A percentile compares a stretch with the other conserved stretches of the same genome.
Evolutionary conservation across 1,140 invertebrate genomes (phyloP).

Genomic region (Melipona quadrifasciata): DNA sequence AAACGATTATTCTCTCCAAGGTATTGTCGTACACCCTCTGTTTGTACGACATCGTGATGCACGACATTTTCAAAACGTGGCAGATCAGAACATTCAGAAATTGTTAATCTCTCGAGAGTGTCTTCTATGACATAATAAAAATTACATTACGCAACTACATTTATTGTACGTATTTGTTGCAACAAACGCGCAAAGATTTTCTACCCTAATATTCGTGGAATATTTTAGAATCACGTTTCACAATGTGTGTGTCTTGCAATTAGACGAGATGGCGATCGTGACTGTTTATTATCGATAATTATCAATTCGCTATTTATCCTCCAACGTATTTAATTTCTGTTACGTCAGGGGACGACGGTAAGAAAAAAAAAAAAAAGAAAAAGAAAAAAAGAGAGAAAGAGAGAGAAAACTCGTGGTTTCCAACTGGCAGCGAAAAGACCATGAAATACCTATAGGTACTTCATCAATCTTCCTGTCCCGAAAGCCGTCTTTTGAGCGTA

Average conservation of each 20-base stretch:
- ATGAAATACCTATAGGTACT: not conserved
- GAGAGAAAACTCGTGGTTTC: not conserved
- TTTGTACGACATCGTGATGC: not conserved
- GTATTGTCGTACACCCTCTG: not conserved
- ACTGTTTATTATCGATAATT: no score
- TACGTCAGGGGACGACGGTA: not conserved
- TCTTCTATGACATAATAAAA: not conserved
- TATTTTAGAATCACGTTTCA: not conserved
- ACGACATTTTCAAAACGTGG: no score
- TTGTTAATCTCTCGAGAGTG: not conserved
- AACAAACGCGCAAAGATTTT: not conserved
- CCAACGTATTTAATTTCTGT: not conserved
- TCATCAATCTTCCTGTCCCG: not conserved
- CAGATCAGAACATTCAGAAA: not conserved
- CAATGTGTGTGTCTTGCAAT: no score
- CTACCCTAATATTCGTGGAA: not conserved
- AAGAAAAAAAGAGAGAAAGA: no score
- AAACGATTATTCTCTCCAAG: conserved; percentile 17
- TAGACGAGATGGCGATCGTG: no score
- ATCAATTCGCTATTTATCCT: no score
- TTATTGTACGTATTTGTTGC: not conserved
- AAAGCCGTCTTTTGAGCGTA: not conserved
- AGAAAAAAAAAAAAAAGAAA: no score
- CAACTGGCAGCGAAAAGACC: not conserved
- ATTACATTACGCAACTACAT: not conserved